Percentiles rank a stretch among this genome's conserved stretches.
phyloP scores from a whole-genome alignment of 2,113 vertebrate species.

The Malurus elegans region DNA sequence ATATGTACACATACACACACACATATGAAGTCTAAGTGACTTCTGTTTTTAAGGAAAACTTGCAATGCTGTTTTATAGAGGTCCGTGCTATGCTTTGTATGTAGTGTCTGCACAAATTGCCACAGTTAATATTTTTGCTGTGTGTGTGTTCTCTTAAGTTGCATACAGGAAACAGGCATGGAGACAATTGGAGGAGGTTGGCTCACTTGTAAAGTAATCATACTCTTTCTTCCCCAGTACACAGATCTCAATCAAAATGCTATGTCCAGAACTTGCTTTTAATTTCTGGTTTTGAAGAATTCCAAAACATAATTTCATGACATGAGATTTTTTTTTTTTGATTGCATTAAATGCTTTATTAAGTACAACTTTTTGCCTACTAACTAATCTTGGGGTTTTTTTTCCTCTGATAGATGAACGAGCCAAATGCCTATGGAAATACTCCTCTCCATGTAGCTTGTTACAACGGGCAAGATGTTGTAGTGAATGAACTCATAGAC shows the following conservation, averaged over 20 bases:
- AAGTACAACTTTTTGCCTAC: not conserved
- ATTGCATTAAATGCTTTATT: not conserved
- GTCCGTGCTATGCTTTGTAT: not conserved
- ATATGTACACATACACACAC: rapidly evolving
- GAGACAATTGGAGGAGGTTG: slow-evolving; percentile 9
- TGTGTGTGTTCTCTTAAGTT: not conserved
- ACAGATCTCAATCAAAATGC: not conserved
- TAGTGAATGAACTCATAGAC: slow-evolving; percentile 96
- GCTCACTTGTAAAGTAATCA: not conserved
- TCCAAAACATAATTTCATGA: not conserved
- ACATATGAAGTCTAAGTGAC: not conserved
- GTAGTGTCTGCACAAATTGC: not conserved
- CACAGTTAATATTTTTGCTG: not conserved
- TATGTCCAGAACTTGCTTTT: not conserved
- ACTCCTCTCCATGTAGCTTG: slow-evolving; percentile 96
- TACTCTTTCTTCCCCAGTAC: not conserved
- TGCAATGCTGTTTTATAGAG: not conserved
- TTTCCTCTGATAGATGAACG: slow-evolving; percentile 84
- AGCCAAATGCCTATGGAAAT: slow-evolving; percentile 95
- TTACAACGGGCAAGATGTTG: slow-evolving; percentile 97
- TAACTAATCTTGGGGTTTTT: not conserved
- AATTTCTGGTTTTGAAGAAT: not conserved
- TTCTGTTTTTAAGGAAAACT: not conserved
- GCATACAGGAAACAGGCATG: not conserved
- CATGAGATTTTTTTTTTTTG: not conserved